Evolutionary conservation across 2,888 invertebrate genomes (phyloP).

Genomic region (Celastrina argiolus): DNA sequence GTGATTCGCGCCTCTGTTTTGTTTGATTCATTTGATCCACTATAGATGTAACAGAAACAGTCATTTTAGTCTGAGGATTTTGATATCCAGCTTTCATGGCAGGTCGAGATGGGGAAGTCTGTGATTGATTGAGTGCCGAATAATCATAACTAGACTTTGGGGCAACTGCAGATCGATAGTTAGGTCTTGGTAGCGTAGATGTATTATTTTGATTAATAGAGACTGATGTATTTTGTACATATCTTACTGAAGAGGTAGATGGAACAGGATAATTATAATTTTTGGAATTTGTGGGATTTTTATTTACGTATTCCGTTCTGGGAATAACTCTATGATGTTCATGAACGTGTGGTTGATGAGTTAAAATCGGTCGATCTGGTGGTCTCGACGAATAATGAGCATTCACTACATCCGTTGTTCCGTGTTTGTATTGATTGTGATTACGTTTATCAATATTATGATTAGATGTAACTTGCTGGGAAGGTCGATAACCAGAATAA

Average conservation of each 20-base stretch:
- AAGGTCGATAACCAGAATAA: slow-evolving; percentile 63
- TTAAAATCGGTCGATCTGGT: slow-evolving; percentile 54
- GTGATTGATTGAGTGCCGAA: slow-evolving; percentile 50
- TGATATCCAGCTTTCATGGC: slow-evolving; percentile 59
- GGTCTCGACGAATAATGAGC: slow-evolving; percentile 54
- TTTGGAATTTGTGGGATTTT: slow-evolving; percentile 52
- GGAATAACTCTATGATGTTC: slow-evolving; percentile 51
- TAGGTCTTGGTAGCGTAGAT: slow-evolving; percentile 45
- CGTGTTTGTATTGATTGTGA: slow-evolving; percentile 56
- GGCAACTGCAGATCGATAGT: slow-evolving; percentile 50
- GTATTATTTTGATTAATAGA: slow-evolving; percentile 54
- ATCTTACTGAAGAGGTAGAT: slow-evolving; percentile 59
- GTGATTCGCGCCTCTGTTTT: slow-evolving; percentile 84
- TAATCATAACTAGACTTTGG: slow-evolving; percentile 62
- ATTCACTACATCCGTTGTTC: slow-evolving; percentile 49
- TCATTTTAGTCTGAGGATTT: slow-evolving; percentile 66
- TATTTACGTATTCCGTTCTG: slow-evolving; percentile 53
- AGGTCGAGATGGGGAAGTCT: slow-evolving; percentile 59
- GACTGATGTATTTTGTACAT: slow-evolving; percentile 46
- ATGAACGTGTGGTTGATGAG: slow-evolving; percentile 50
- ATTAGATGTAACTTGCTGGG: slow-evolving; percentile 53
- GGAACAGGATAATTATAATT: slow-evolving; percentile 58
- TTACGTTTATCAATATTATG: slow-evolving; percentile 60
- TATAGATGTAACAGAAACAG: slow-evolving; percentile 69
- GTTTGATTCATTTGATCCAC: slow-evolving; percentile 72